Percentiles rank a stretch among this genome's conserved stretches.
Evolutionary conservation across 2,113 vertebrate species (phyloP).

Genomic region (Myocastor coypus): DNA sequence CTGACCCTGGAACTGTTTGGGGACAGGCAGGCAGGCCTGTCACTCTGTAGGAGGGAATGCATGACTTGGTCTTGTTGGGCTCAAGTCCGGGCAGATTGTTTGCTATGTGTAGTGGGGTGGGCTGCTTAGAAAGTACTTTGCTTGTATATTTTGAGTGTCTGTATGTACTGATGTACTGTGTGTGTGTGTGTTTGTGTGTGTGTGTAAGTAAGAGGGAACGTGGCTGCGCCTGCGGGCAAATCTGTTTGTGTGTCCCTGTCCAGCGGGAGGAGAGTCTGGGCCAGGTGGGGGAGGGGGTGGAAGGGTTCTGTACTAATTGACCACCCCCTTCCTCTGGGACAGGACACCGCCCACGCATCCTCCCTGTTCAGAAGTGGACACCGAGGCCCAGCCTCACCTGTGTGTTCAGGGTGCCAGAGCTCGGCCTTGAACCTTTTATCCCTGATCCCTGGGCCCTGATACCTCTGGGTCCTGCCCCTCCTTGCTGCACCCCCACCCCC

Average conservation of each 20-base stretch:
- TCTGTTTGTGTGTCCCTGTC: slow-evolving; percentile 9
- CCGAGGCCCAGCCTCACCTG: background rate
- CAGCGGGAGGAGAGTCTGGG: background rate
- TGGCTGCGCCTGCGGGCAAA: background rate
- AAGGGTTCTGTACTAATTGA: background rate
- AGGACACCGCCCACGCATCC: background rate
- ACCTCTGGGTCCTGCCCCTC: background rate
- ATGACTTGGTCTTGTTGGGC: background rate
- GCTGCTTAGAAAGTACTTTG: slow-evolving; percentile 28
- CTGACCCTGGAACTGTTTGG: background rate
- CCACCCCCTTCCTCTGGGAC: no score
- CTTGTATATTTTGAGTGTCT: background rate
- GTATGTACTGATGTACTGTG: no score
- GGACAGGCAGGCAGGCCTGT: background rate
- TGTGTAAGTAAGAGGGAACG: background rate
- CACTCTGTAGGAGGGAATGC: background rate
- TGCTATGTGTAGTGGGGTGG: background rate
- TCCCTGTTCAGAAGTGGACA: background rate
- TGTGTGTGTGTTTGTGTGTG: background rate
- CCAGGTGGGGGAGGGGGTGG: background rate
- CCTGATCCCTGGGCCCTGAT: background rate
- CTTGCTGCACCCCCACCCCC: background rate
- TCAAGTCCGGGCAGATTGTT: background rate
- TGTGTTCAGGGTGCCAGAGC: background rate
- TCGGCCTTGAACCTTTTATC: background rate